Conservation (phyloP, 2,797 vertebrate species). For the Semaprochilodus insignis region DNA sequence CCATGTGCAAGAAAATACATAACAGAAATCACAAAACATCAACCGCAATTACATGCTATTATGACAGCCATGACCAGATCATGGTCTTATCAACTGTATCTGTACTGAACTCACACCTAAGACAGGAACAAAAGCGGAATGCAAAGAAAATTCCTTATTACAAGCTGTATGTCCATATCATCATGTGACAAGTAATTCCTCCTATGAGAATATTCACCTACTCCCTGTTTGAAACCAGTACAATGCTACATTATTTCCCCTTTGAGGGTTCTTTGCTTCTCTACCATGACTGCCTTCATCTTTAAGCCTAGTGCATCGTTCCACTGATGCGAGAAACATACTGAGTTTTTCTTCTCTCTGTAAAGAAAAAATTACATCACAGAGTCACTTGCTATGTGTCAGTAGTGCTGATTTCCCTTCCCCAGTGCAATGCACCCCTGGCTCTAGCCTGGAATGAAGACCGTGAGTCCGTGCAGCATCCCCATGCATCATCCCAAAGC, state of each 20-base stretch:
- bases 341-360: slow-evolving; percentile 32
- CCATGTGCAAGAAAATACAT: not conserved
- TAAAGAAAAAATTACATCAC: slow-evolving; percentile 42
- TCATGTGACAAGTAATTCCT: not conserved
- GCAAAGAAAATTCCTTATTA: not conserved
- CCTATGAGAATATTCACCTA: not conserved
- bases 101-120: not conserved
- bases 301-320: slow-evolving; percentile 14
- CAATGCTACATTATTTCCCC: not conserved
- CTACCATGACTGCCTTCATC: slow-evolving; percentile 16
- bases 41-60: not conserved
- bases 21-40: not conserved
- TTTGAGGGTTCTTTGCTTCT: not conserved
- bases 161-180: not conserved
- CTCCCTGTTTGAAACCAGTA: not conserved
- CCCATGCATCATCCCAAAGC: slow-evolving; percentile 55
- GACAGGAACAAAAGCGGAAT: not conserved
- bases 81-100: not conserved
- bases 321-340: slow-evolving; percentile 25
- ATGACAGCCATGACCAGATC: not conserved
- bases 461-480: slow-evolving; percentile 48
- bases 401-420: not conserved
- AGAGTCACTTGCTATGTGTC: not conserved
- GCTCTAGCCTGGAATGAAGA: not conserved
- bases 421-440: not conserved